phyloP scores from a whole-genome alignment of 2,113 vertebrate species.

The Paralichthys olivaceus region DNA sequence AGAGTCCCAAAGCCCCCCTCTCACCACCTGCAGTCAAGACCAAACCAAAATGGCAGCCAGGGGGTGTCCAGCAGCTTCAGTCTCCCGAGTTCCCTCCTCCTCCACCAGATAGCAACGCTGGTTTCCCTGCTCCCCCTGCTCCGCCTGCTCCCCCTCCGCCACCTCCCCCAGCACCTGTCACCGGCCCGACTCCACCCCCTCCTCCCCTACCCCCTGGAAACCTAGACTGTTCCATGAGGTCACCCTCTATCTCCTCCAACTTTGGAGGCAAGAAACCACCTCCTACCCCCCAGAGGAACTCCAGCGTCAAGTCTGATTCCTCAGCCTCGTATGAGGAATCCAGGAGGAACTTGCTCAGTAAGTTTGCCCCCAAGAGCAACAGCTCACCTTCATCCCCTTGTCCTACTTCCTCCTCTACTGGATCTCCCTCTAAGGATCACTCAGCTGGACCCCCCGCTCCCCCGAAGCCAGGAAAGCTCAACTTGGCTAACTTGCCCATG shows the following conservation, averaged over 20 bases:
- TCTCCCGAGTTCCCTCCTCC: slow-evolving; percentile 86
- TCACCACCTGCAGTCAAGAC: slow-evolving; percentile 94
- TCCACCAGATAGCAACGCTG: slow-evolving; percentile 75
- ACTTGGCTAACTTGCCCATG: slow-evolving; percentile 86
- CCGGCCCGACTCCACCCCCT: slow-evolving; percentile 77
- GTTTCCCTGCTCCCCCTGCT: slow-evolving; percentile 71
- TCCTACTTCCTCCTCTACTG: slow-evolving; percentile 73
- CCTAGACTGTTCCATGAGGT: slow-evolving; percentile 83
- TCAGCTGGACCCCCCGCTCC: slow-evolving; percentile 86
- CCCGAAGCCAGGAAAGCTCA: slow-evolving; percentile 95
- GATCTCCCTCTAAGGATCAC: slow-evolving; percentile 85
- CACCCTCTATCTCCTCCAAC: slow-evolving; percentile 74
- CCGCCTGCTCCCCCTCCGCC: slow-evolving; percentile 62
- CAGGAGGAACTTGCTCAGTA: slow-evolving; percentile 90
- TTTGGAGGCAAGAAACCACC: slow-evolving; percentile 89
- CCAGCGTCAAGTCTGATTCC: slow-evolving; percentile 86
- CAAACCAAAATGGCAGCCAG: slow-evolving; percentile 94
- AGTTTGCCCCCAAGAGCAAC: slow-evolving; percentile 82
- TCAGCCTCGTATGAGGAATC: slow-evolving; percentile 88
- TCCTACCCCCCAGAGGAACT: slow-evolving; percentile 92
- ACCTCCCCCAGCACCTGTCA: slow-evolving; percentile 68
- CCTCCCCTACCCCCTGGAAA: slow-evolving; percentile 79
- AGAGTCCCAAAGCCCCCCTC: slow-evolving; percentile 81
- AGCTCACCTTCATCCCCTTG: slow-evolving; percentile 67
- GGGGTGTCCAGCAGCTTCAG: slow-evolving; percentile 78